Percentiles rank a stretch among this genome's conserved stretches.
Conservation (phyloP, 2,888 invertebrate genomes). For the Lithophane leautieri region DNA sequence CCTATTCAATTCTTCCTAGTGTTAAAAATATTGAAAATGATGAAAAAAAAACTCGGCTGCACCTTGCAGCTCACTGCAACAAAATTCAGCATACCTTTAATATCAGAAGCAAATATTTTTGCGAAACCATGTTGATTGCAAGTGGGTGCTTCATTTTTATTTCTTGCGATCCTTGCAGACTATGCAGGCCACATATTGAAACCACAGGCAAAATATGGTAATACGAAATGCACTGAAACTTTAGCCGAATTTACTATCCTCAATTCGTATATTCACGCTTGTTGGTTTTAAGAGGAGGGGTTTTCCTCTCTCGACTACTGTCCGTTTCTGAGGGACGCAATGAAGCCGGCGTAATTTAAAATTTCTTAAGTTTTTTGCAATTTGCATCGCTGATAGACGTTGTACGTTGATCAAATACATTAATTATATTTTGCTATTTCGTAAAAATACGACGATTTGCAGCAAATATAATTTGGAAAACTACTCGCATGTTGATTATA, state of each 20-base stretch:
- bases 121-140: constrained; percentile 41
- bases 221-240: constrained; percentile 45
- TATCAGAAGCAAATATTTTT: constrained; percentile 48
- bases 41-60: background rate
- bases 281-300: background rate
- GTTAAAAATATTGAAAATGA: background rate
- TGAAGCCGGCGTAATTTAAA: too few relatives aligned
- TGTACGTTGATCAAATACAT: too few relatives aligned
- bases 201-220: constrained; percentile 49
- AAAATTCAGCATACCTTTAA: constrained; percentile 43
- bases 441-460: too few relatives aligned
- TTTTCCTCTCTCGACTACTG: too few relatives aligned
- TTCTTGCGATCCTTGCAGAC: constrained; percentile 13
- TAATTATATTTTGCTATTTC: too few relatives aligned
- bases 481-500: too few relatives aligned
- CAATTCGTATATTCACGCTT: constrained; percentile 14
- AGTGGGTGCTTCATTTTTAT: constrained; percentile 52
- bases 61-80: background rate
- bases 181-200: constrained; percentile 43
- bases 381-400: too few relatives aligned
- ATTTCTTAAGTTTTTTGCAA: too few relatives aligned
- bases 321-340: too few relatives aligned
- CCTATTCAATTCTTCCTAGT: background rate
- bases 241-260: background rate
- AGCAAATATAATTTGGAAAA: too few relatives aligned